Evolutionary conservation across 2,888 invertebrate genomes (phyloP), one percentile per base, ranked within the genome.

Genomic region (Laothoe populi): DNA sequence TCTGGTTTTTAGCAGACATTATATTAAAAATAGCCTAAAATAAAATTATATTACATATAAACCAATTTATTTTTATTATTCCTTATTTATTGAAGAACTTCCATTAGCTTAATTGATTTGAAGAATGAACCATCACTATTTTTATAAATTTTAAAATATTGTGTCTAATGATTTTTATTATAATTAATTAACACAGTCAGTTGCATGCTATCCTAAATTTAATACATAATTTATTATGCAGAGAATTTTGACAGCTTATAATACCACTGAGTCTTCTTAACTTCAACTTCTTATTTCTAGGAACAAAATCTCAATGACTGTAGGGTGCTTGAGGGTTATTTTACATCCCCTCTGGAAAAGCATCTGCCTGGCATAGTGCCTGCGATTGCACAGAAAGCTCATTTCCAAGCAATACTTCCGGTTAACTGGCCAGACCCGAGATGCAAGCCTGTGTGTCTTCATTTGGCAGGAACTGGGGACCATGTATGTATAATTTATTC

Each of bases 401-500:
- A 96, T 88, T 99, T 98, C 84, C 93, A 93, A 73, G 94, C 97
- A 65, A 80, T 99, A 40, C 81, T 99, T 69, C 99, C 99, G 0
- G 90, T 94, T 31, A 94, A 95, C 72, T 99, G 98, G 98, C 93
- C 94, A 0, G 88, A 94, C 63, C 92, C 94, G 68, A 89, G 93
- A 19, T 94, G 94, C 73, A 96, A 96, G 79, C 98, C 98, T 2
- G 94, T 99, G 42, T 99, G 99, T 84, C 94, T 99, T 68, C 99
- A 99, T 82, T 93, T 99, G 70, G 99, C 99, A 31, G 99, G 99
- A 35, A 99, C 99, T 46, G 99, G 99, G 49, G 99, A 99, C 92
- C 99, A 99, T 94, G 98, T 98, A 94, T 94, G 95, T 90, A 19
- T 10, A n/a, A n/a, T n/a, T n/a, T n/a, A n/a, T n/a, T n/a, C n/a